phyloP scores from a whole-genome alignment of 2,888 invertebrate genomes.

The Noctua comes region DNA sequence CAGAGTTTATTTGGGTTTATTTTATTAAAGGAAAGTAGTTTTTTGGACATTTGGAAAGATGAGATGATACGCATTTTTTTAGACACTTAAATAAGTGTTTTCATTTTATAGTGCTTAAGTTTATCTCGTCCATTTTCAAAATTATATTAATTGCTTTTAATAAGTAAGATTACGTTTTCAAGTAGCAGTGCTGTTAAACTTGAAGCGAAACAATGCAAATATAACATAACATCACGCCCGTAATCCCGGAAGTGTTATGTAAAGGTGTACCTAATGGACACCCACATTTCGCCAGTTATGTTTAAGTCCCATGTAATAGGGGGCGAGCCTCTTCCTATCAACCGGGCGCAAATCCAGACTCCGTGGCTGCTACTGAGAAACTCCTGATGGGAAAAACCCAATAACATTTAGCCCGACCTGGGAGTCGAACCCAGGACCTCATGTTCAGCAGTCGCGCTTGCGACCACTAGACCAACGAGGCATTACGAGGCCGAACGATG shows the following conservation, averaged over 20 bases:
- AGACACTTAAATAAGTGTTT: background rate
- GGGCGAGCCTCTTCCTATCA: no score
- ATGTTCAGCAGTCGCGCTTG: no score
- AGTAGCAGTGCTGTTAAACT: background rate
- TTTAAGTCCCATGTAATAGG: no score
- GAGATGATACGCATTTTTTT: background rate
- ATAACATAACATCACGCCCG: background rate
- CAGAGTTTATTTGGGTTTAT: slow-evolving; percentile 42
- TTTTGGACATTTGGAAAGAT: background rate
- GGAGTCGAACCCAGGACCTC: no score
- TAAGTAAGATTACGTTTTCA: background rate
- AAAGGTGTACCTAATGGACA: no score
- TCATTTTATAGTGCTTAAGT: background rate
- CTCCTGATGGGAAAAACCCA: no score
- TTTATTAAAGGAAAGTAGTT: slow-evolving; percentile 35
- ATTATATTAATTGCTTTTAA: background rate
- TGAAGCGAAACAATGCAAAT: background rate
- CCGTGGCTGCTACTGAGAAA: no score
- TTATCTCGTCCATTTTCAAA: background rate
- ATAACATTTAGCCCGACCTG: no score
- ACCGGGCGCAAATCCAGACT: no score
- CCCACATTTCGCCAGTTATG: no score
- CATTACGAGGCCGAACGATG: background rate
- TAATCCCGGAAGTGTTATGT: no score
- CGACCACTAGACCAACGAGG: no score